Percentiles rank a stretch among this genome's conserved stretches.
Evolutionary conservation across 2,797 vertebrate genomes (phyloP).

Genomic region (Poliocrania exsul): DNA sequence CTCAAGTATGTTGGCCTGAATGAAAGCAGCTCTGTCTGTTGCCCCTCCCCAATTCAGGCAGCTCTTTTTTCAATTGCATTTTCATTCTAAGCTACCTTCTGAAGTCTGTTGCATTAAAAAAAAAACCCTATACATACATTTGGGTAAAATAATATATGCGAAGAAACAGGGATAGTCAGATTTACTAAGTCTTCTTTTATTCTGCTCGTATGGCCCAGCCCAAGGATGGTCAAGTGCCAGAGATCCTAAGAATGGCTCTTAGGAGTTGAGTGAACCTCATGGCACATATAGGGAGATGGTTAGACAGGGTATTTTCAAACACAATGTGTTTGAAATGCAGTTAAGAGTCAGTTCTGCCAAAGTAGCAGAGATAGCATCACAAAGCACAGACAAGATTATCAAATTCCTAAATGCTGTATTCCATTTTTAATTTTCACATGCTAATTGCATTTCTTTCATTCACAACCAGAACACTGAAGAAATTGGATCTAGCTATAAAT

Average conservation of each 20-base stretch:
- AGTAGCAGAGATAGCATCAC: background rate
- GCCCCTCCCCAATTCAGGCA: fast-evolving
- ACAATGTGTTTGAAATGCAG: background rate
- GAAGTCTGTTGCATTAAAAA: background rate
- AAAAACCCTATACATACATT: no score
- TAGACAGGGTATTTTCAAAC: background rate
- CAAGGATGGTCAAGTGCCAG: background rate
- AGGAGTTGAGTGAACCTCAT: background rate
- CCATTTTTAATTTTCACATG: conserved; percentile 2
- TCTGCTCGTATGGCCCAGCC: fast-evolving
- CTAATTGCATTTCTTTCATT: conserved; percentile 16
- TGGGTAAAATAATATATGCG: background rate
- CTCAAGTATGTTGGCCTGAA: fast-evolving
- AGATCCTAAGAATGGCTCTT: background rate
- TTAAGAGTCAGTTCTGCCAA: background rate
- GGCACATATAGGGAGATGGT: background rate
- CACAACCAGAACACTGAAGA: background rate
- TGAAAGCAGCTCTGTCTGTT: background rate
- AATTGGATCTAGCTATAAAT: background rate
- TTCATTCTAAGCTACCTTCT: background rate
- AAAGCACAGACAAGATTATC: background rate
- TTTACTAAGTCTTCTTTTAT: background rate
- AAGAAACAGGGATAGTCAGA: background rate
- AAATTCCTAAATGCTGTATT: background rate
- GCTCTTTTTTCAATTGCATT: background rate